These are phyloP conservation scores for Hystrix cristata DNA, from an alignment of 2,113 vertebrate genomes.

Conservation along the genomic window DNA sequence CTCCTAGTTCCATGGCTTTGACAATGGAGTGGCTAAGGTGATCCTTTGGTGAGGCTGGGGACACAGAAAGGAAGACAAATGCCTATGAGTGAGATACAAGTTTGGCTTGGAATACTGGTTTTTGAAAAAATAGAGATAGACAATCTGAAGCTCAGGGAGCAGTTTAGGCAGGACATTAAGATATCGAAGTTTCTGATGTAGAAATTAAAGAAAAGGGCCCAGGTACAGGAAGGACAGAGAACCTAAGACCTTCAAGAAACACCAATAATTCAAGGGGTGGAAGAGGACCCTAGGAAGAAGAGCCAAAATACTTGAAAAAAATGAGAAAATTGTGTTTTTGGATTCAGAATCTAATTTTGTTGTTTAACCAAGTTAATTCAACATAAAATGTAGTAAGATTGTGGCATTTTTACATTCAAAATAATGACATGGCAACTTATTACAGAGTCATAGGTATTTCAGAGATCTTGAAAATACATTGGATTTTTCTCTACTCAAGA, in stretches of 20 bases:
- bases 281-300: neutral
- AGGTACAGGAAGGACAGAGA: neutral
- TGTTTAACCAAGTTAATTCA: neutral
- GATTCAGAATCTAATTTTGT: neutral
- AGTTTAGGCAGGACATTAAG: neutral
- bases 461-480: neutral
- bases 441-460: neutral
- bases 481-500: neutral
- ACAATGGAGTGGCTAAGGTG: no score
- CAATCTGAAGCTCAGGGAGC: neutral
- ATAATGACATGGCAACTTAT: neutral
- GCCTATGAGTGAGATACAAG: neutral
- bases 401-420: neutral
- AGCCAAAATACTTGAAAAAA: neutral
- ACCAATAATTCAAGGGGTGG: neutral
- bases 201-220: neutral
- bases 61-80: neutral
- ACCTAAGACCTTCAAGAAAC: neutral
- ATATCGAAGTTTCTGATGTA: neutral
- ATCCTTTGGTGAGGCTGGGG: neutral
- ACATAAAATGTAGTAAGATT: neutral
- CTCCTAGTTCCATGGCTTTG: neutral
- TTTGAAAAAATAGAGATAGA: neutral
- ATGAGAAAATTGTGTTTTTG: neutral
- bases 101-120: neutral